Evolutionary conservation across 2,113 vertebrate genomes (phyloP), one percentile per base, ranked within the genome.

Genomic region (Mellivora capensis): DNA sequence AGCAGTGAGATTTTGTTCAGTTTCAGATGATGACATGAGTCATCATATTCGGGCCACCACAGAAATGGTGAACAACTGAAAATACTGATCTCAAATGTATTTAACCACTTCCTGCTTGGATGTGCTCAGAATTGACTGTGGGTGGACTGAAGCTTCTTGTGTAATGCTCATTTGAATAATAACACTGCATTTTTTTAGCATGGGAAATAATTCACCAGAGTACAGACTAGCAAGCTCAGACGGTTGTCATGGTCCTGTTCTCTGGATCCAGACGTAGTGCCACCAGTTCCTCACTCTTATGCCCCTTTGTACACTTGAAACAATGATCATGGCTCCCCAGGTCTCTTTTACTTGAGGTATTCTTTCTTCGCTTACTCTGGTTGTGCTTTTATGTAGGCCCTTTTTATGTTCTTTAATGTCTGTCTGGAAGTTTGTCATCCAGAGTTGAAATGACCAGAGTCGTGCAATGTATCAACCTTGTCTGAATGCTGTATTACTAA

Each of bases 1-100:
- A 69, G 61, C 54, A 71, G 7, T 54, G 64, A 81, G 20, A 4
- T 80, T 95, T 77, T 91, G 1, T 93, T 95, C 71, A 23, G 54
- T 96, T 74, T 85, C n/a, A 93, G 57, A 92, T 96, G 74, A 61
- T 87, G 88, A 96, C 27, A 4, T 57, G 81, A 94, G 57, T 91
- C 95, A 94, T 84, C 47, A 57, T 67, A 90, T 84, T 88, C 39
- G 69, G n/a, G 27, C 67, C 42, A 71, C 86, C 86, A 80, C 83
- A 87, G 86, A 89, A 86, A 59, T 85, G 93, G 61, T 57, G 87
- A 91, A 29, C 80, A 97, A 39, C 57, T 61, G 77, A 93, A 77
- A 87, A 69, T 47, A 49, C 62, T 71, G 42, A 89, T 82, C 61
- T 87, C 67, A 84, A 42, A 64, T 42, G 2, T 64, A 61, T 20